Percentiles rank a stretch among this genome's conserved stretches.
Conservation (phyloP, 64 coral and sea anemone genomes). For the Porites australiensis region DNA sequence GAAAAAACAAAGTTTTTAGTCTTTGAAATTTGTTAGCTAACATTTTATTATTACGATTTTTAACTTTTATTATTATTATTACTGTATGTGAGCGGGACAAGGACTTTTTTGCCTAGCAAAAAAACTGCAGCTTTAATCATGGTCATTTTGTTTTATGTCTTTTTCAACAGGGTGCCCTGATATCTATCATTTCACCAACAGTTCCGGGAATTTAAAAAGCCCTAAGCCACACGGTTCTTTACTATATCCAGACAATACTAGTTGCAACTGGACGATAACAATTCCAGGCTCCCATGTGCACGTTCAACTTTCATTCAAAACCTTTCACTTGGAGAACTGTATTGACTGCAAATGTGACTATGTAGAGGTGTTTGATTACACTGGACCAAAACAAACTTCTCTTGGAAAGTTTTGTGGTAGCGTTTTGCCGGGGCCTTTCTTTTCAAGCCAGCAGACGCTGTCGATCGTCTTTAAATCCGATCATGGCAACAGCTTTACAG, state of each 20-base stretch:
- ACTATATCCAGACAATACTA: not conserved
- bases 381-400: constrained; percentile 5
- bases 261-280: not conserved
- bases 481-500: constrained; percentile 15
- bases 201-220: constrained; percentile 3
- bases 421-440: constrained; percentile 30
- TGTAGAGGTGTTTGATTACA: constrained; percentile 49
- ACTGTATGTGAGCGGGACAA: no score
- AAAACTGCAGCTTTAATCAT: no score
- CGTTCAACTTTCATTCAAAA: constrained; percentile 30
- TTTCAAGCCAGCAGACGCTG: constrained; percentile 29
- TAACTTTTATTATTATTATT: no score
- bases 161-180: constrained; percentile 5
- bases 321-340: constrained; percentile 58
- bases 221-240: not conserved
- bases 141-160: not conserved
- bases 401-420: constrained; percentile 55
- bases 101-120: no score
- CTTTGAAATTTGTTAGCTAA: no score
- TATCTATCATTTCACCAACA: not conserved
- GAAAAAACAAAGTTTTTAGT: no score
- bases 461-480: constrained; percentile 54
- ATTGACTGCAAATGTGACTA: constrained; percentile 18
- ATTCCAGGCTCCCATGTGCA: not conserved
- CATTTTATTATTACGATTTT: no score